Percentiles rank a stretch among this genome's conserved stretches.
Conservation (phyloP, 1,140 invertebrate species). For the Neotoxoptera formosana region DNA sequence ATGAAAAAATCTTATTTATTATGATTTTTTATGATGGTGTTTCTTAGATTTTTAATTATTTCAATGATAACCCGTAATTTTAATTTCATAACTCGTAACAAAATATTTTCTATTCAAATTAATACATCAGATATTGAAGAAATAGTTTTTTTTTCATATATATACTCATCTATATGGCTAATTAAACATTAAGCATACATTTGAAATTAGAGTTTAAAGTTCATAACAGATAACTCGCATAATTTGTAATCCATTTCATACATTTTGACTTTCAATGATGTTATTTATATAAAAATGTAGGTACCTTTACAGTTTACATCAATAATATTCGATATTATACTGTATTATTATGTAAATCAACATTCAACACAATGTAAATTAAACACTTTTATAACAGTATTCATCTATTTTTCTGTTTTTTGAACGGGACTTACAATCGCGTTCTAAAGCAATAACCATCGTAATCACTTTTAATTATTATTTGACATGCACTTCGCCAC, state of each 20-base stretch:
- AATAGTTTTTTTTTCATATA: background rate
- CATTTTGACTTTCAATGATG: background rate
- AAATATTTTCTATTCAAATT: background rate
- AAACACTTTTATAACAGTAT: background rate
- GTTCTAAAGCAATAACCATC: background rate
- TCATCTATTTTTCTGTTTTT: background rate
- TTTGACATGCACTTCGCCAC: background rate
- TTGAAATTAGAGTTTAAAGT: background rate
- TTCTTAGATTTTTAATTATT: background rate
- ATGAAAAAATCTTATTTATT: too few species aligned
- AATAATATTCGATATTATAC: background rate
- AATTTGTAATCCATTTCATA: background rate
- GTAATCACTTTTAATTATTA: conserved; percentile 18
- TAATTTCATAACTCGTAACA: background rate
- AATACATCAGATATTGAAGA: background rate
- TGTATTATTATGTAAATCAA: background rate
- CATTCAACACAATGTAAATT: too few species aligned
- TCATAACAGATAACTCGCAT: background rate
- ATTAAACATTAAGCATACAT: background rate
- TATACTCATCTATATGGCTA: background rate
- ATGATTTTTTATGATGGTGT: background rate
- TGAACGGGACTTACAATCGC: background rate
- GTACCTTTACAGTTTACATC: background rate
- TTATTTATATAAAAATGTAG: background rate
- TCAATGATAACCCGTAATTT: background rate